phyloP scores from a whole-genome alignment of 1,140 invertebrate species.

The Zaprionus ornatus region DNA sequence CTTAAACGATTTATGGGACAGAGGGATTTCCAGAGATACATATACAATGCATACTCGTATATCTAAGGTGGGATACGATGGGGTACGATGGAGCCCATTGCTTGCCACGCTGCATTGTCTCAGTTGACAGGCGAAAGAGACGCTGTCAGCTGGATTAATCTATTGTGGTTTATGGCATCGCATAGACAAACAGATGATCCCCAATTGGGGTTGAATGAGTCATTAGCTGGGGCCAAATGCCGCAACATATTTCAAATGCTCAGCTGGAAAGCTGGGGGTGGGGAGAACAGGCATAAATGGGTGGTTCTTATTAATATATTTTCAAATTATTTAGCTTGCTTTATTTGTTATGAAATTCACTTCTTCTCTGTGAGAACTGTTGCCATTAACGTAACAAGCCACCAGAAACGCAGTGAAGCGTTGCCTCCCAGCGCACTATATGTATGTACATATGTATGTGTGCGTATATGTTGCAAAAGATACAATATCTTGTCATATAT shows the following conservation, averaged over 20 bases:
- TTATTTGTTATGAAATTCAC: not conserved
- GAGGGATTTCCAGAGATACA: not conserved
- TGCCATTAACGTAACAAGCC: slow-evolving; percentile 36
- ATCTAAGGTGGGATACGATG: not conserved
- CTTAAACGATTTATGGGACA: slow-evolving; percentile 66
- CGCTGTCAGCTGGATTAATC: slow-evolving; percentile 44
- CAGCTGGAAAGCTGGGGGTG: slow-evolving; percentile 11
- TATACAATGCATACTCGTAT: too few relatives aligned
- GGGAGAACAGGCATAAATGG: not conserved
- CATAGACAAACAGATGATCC: slow-evolving; percentile 20
- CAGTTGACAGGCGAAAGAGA: too few relatives aligned
- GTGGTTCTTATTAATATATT: not conserved
- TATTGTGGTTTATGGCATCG: slow-evolving; percentile 41
- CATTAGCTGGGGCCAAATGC: slow-evolving; percentile 27
- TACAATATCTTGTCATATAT: slow-evolving; percentile 41
- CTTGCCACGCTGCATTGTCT: not conserved
- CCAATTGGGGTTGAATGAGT: slow-evolving; percentile 43
- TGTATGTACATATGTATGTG: not conserved
- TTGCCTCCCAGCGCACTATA: slow-evolving; percentile 26
- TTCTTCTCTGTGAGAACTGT: not conserved
- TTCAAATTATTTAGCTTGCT: not conserved
- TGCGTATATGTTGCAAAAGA: slow-evolving; percentile 41
- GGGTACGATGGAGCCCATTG: too few relatives aligned
- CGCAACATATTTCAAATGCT: slow-evolving; percentile 19
- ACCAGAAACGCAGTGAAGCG: slow-evolving; percentile 45